phyloP scores from a whole-genome alignment of 1,140 invertebrate genomes.

The Chymomyza costata region DNA sequence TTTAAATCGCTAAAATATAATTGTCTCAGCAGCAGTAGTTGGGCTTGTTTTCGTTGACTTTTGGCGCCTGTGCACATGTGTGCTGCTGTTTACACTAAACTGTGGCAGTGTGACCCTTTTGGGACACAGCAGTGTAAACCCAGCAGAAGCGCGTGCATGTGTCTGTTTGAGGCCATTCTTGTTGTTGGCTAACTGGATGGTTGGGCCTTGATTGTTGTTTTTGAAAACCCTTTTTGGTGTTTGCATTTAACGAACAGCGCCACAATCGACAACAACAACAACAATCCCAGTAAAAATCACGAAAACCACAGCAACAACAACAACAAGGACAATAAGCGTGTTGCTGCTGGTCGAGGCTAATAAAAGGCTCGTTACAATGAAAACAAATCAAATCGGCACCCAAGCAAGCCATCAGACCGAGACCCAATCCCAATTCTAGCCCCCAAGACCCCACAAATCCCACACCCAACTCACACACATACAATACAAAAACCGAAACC shows the following conservation, averaged over 20 bases:
- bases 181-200: constrained; percentile 1
- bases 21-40: too few species aligned
- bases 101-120: too few species aligned
- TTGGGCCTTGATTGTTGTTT: constrained; percentile 54
- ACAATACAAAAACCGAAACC: too few species aligned
- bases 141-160: too few species aligned
- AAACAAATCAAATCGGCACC: constrained; percentile 67
- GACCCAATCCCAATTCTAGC: constrained; percentile 31
- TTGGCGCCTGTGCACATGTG: too few species aligned
- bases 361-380: constrained; percentile 71
- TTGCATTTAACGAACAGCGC: constrained; percentile 71
- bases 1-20: too few species aligned
- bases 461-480: too few species aligned
- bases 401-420: constrained; percentile 57
- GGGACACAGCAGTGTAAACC: too few species aligned
- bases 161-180: constrained; percentile 2
- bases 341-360: constrained; percentile 52
- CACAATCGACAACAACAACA: too few species aligned
- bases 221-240: constrained; percentile 68
- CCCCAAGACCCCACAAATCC: too few species aligned
- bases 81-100: too few species aligned
- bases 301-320: constrained; percentile 34
- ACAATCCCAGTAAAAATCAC: constrained; percentile 8
- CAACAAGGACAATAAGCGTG: constrained; percentile 62
- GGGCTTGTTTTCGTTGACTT: too few species aligned